phyloP scores from a whole-genome alignment of 2,797 vertebrate species.

The Antrozous pallidus region DNA sequence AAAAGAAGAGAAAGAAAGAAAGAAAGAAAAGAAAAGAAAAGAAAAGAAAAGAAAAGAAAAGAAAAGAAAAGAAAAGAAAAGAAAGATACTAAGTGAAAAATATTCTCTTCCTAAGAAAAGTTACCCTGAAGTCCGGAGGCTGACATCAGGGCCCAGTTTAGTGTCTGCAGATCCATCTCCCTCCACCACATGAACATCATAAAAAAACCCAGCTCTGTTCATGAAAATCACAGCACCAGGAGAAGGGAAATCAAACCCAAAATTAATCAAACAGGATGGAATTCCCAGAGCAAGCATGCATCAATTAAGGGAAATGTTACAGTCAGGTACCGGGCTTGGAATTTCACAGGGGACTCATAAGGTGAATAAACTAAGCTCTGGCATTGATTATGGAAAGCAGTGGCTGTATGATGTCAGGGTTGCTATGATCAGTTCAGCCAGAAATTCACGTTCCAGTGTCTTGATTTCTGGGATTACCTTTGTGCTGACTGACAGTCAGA shows the following conservation, averaged over 20 bases:
- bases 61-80: too few relatives aligned
- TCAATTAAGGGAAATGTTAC: constrained; percentile 80
- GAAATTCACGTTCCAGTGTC: constrained; percentile 76
- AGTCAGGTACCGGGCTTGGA: constrained; percentile 76
- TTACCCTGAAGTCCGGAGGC: neutral
- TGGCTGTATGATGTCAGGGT: constrained; percentile 74
- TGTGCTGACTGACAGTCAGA: constrained; percentile 63
- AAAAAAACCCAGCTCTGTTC: constrained; percentile 73
- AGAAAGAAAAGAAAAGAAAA: too few relatives aligned
- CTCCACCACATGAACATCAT: constrained; percentile 72
- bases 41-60: too few relatives aligned
- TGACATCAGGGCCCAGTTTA: constrained; percentile 47
- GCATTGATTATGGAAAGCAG: constrained; percentile 81
- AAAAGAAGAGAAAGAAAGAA: too few relatives aligned
- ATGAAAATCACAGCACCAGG: constrained; percentile 76
- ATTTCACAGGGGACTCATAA: constrained; percentile 76
- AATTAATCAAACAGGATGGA: constrained; percentile 79
- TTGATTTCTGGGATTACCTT: constrained; percentile 75
- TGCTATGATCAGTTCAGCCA: constrained; percentile 73
- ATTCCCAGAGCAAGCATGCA: constrained; percentile 80
- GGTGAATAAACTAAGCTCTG: constrained; percentile 75
- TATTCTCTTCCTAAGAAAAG: neutral
- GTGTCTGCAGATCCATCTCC: neutral
- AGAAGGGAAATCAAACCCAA: constrained; percentile 79
- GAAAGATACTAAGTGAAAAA: neutral